These are phyloP conservation scores for Calcarius lapponicus DNA, from an alignment of 2,797 vertebrate genomes.

Conservation along the genomic window DNA sequence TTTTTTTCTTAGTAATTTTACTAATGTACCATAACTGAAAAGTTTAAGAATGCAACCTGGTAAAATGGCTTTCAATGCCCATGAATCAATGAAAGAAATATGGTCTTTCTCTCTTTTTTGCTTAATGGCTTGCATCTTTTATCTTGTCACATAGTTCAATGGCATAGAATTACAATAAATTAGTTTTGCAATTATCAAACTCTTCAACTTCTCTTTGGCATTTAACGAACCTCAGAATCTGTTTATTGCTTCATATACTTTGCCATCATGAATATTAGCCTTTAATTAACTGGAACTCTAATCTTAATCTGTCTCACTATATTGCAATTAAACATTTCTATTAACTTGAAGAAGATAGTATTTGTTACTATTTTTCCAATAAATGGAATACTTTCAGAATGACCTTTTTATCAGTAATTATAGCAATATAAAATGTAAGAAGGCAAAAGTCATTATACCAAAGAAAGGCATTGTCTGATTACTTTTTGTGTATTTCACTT, in stretches of 20 bases:
- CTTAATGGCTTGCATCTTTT: conserved; percentile 28
- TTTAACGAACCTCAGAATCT: conserved; percentile 59
- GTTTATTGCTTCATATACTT: conserved; percentile 61
- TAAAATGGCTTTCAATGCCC: neutral
- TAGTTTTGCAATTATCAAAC: conserved; percentile 63
- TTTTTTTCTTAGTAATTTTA: neutral
- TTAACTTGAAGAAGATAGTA: neutral
- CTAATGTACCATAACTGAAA: neutral
- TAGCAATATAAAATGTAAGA: neutral
- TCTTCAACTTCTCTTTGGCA: conserved; percentile 59
- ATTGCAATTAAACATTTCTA: neutral
- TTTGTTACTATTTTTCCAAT: conserved; percentile 4
- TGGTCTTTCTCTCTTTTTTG: neutral
- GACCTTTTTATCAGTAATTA: neutral
- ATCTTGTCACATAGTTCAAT: conserved; percentile 36
- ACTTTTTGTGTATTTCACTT: neutral
- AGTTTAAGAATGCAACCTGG: neutral
- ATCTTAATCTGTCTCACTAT: conserved; percentile 24
- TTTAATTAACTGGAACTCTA: conserved; percentile 55
- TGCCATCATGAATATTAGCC: conserved; percentile 26
- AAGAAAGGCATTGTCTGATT: neutral
- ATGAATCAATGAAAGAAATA: neutral
- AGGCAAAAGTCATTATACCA: neutral
- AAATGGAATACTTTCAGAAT: neutral
- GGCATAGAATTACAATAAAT: conserved; percentile 38